Percentiles rank a stretch among this genome's conserved stretches.
phyloP scores from a whole-genome alignment of 2,797 vertebrate species.

The Molossus alvarezi region DNA sequence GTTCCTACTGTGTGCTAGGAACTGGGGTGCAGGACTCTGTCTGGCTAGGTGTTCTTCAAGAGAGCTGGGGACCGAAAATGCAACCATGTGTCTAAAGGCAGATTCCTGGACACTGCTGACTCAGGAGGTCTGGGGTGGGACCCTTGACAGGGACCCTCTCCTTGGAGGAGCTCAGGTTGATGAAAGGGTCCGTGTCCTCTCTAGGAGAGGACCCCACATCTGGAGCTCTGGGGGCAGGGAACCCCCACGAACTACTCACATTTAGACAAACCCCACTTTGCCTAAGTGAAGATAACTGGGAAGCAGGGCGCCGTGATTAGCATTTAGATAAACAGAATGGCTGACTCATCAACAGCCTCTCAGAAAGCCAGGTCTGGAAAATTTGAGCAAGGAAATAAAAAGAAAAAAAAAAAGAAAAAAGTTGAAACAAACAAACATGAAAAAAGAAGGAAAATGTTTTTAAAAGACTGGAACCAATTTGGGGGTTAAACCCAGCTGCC shows the following conservation, averaged over 20 bases:
- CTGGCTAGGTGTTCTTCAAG: neutral
- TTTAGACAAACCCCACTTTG: accelerated
- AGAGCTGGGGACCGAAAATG: accelerated
- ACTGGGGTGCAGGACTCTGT: too few species aligned
- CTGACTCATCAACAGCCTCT: neutral
- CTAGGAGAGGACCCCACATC: neutral
- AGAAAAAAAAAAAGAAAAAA: neutral
- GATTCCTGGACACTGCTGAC: neutral
- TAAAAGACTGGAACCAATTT: conserved; percentile 70
- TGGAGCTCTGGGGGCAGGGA: neutral
- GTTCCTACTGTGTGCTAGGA: too few species aligned
- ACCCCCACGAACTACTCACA: neutral
- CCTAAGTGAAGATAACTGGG: accelerated
- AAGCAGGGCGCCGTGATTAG: accelerated
- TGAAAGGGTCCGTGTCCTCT: neutral
- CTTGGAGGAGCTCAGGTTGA: neutral
- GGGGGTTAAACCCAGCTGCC: conserved; percentile 40
- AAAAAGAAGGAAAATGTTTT: neutral
- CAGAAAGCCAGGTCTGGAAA: conserved; percentile 26
- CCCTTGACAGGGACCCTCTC: neutral
- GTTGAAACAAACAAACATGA: conserved; percentile 47
- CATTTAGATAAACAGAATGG: neutral
- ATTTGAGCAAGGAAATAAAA: neutral
- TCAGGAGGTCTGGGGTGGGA: neutral
- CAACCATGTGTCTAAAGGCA: too few species aligned